Evolutionary conservation across 2,797 vertebrate genomes (phyloP), one percentile per base, ranked within the genome.

Genomic region (Mycteria americana): DNA sequence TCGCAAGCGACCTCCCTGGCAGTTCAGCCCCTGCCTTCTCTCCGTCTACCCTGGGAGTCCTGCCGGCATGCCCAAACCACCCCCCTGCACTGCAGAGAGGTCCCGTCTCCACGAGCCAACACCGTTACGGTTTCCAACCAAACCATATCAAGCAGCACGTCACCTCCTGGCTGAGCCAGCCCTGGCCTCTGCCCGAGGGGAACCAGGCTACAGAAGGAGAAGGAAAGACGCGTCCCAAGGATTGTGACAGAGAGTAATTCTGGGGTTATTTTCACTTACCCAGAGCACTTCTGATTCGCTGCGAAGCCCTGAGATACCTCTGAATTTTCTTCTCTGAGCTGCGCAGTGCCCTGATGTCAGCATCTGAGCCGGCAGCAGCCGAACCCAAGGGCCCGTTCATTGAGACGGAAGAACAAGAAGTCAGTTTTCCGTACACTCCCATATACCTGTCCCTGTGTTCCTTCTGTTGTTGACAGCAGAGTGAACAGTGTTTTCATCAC

Each of bases 361-460:
- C n/a, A 22, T 65, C 87, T 60, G 45, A 70, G 67, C 68, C 17
- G 17, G 39, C 39, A 31, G 80, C 43, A 30, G 59, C 67, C 25
- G 8, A 68, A 76, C n/a, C 33, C 6, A 1, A 35, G 69, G 33
- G 43, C 51, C 86, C 14, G 3, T 60, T 53, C 83, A 54, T 23
- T 31, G 35, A 51, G 81, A 22, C 1, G 9, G 31, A 37, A 43
- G 46, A 24, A 35, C 6, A 51, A 39, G 19, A 63, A 48, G 56
- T 30, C 54, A 13, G 0, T 73, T 89, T 51, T 80, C 33, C 1
- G 0, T 41, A 18, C 0, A 9, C 4, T 51, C 33, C 21, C 9
- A 7, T 35, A 15, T 15, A 31, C 22, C 41, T 8, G 14, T 41
- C 59, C 46, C 53, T 67, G 14, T 53, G 83, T 64, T 24, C 35